A percentile compares a stretch with the other conserved stretches of the same genome.
These are phyloP conservation scores for Stenoptilia bipunctidactyla DNA, from an alignment of 2,888 invertebrate species.

Conservation along the genomic window DNA sequence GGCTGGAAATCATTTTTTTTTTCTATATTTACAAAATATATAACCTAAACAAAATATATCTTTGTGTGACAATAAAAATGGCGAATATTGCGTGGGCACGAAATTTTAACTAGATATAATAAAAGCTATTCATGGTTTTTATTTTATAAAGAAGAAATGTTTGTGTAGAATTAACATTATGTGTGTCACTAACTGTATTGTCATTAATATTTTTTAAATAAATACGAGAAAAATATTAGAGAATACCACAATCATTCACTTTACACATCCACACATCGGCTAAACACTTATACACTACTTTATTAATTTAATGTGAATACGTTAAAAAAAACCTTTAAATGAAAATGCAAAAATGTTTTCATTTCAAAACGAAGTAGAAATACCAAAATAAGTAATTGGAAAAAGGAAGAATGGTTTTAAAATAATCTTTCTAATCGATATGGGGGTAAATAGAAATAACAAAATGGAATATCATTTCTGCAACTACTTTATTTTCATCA, in stretches of 20 bases:
- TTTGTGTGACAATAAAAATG: neutral
- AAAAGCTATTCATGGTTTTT: too few relatives aligned
- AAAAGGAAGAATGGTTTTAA: too few relatives aligned
- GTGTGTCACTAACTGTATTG: slow-evolving; percentile 5
- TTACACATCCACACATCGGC: slow-evolving; percentile 63
- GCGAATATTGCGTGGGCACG: too few relatives aligned
- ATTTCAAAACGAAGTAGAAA: too few relatives aligned
- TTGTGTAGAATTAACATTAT: slow-evolving; percentile 27
- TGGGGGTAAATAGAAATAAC: too few relatives aligned
- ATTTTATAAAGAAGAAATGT: slow-evolving; percentile 39
- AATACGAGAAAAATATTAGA: slow-evolving; percentile 5
- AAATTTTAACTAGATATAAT: too few relatives aligned
- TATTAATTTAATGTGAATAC: too few relatives aligned
- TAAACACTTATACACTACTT: slow-evolving; percentile 55
- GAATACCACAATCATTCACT: slow-evolving; percentile 59
- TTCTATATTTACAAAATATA: neutral
- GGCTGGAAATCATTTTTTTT: neutral
- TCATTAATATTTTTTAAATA: too few relatives aligned
- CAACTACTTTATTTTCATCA: neutral
- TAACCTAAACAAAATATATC: neutral
- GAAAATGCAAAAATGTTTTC: too few relatives aligned
- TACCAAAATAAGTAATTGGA: too few relatives aligned
- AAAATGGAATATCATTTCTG: neutral
- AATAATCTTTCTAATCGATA: too few relatives aligned
- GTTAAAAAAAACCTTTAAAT: too few relatives aligned